Evolutionary conservation across 2,113 vertebrate genomes (phyloP), one percentile per base, ranked within the genome.

Genomic region (Anas platyrhynchos): DNA sequence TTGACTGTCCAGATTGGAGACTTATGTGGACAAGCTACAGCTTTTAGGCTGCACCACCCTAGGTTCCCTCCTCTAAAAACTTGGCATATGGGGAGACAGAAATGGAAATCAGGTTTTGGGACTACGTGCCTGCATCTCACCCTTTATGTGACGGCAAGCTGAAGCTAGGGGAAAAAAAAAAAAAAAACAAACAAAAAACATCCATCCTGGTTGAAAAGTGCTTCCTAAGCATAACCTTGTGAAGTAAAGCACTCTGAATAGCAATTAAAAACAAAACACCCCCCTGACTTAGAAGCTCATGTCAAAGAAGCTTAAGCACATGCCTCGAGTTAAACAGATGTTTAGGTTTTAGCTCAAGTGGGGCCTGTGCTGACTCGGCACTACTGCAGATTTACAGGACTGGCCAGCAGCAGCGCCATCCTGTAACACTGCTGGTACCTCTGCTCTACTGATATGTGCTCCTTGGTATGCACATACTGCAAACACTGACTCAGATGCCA

Each of bases 291-390:
- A 86, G 52, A 83, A 88, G 34, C 43, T 93, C 61, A 78, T 1
- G 69, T 95, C 90, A 94, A 81, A 90, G 79, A 13, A 72, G 83
- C 68, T 90, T 93, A 96, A 96, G 66, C 83, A 68, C 10, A 78
- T 73, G 68, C 32, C 80, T 86, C 25, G 88, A 90, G 83, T 91
- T 90, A 90, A 91, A 81, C 93, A 95, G 92, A 95, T 96, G 86
- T 90, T 96, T 88, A 83, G 73, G 38, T 78, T 94, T 90, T 74
- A 86, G 73, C 79, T 83, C 0, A 1, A 86, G 29, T 16, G 46
- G 52, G 73, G 92, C 61, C 59, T 75, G 66, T 89, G 91, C 94
- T 97, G 96, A 95, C 88, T 90, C 59, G 26, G 83, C 93, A 94
- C 38, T 69, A 77, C 9, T 72, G 79, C 83, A 93, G 85, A 52